Evolutionary conservation across 2,113 vertebrate genomes (phyloP), one percentile per base, ranked within the genome.

Genomic region (Sceloporus tristichus): DNA sequence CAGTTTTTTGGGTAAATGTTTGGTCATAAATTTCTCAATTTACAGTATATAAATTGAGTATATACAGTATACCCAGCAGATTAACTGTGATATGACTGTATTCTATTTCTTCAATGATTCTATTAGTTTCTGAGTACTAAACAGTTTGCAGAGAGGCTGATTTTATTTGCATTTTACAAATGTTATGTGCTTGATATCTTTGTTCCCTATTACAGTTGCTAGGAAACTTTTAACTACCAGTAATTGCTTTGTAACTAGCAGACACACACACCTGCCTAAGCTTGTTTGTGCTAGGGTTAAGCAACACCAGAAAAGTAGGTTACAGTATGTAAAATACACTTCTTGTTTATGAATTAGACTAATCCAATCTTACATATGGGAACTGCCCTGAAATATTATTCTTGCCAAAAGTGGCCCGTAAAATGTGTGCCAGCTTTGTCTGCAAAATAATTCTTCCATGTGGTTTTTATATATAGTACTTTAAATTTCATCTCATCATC

Each of bases 231-330:
- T 74, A 34, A 29, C 34, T 34, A 34, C 34, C 34, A 34, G 34
- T n/a, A 54, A 42, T 53, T 78, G 48, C 76, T 40, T 6, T 7
- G 29, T 56, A 84, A 71, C 25, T 80, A 80, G n/a, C 27, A 16
- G 48, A 13, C 48, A 87, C 2, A 80, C 14, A 54, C 9, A 66
- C 16, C 74, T 71, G 34, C 54, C 29, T 73, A 76, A 85, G 40
- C 68, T 71, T 29, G n/a, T 59, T 74, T 59, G 59, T 38, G 62
- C 23, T 62, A 9, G 54, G 23, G 34, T 66, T 74, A 38, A 59
- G 70, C 71, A 54, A 59, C 56, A 40, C 54, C 71, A 42, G 21
- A 74, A 87, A 87, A 74, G 54, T n/a, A 59, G 78, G 54, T 75
- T 29, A 59, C 23, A 18, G n/a, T 27, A 56, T 54, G 34, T 79